Percentiles rank a stretch among this genome's conserved stretches.
phyloP scores from a whole-genome alignment of 2,113 vertebrate genomes.

The Sitta europaea region DNA sequence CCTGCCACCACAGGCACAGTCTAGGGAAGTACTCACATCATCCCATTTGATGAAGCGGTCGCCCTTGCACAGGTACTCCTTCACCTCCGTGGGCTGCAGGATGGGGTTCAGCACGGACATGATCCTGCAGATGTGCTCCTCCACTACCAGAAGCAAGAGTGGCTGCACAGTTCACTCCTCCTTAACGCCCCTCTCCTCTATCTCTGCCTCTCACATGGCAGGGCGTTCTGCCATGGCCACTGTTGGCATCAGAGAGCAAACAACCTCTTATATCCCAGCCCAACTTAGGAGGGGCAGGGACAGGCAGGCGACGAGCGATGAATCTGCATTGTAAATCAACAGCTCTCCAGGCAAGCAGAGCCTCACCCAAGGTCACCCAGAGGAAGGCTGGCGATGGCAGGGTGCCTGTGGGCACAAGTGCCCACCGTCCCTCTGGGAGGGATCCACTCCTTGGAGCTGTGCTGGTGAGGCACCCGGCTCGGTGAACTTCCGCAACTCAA shows the following conservation, averaged over 20 bases:
- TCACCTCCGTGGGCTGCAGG: conserved; percentile 79
- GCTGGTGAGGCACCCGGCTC: not conserved
- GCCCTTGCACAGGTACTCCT: conserved; percentile 88
- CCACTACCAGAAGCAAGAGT: not conserved
- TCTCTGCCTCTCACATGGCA: conserved; percentile 62
- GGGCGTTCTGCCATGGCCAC: conserved; percentile 36
- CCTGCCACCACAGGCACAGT: not conserved
- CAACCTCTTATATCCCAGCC: conserved; percentile 52
- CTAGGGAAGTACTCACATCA: conserved; percentile 80
- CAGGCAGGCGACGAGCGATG: not conserved
- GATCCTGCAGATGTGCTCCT: not conserved
- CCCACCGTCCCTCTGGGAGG: not conserved
- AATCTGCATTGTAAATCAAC: conserved; percentile 77
- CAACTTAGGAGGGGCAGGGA: conserved; percentile 2
- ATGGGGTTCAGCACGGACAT: conserved; percentile 83
- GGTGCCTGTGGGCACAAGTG: not conserved
- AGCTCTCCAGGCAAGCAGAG: not conserved
- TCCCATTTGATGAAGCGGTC: conserved; percentile 96
- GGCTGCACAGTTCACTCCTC: not conserved
- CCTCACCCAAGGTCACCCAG: not conserved
- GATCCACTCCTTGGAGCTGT: not conserved
- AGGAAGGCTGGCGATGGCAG: not conserved
- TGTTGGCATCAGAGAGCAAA: conserved; percentile 42
- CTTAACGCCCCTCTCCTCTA: conserved; percentile 18
- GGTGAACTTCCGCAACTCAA: conserved; percentile 40